These are phyloP conservation scores for Ligdia adustata DNA, from an alignment of 2,888 invertebrate species.

Conservation along the genomic window DNA sequence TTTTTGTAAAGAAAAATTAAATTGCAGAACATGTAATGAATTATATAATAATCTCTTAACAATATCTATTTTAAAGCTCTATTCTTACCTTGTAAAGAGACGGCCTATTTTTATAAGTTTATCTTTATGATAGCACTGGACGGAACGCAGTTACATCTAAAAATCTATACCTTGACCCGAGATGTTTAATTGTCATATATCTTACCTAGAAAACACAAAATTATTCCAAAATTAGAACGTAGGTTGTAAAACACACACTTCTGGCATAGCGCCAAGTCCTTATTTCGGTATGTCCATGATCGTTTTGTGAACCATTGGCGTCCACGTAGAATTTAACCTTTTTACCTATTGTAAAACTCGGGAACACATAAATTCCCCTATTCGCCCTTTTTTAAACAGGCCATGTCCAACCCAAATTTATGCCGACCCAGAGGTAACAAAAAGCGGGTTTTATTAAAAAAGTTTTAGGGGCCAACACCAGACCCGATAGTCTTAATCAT, in stretches of 20 bases:
- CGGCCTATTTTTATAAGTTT: no score
- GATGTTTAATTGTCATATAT: no score
- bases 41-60: no score
- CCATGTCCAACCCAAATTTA: constrained; percentile 66
- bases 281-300: not conserved
- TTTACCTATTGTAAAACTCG: constrained; percentile 22
- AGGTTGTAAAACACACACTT: not conserved
- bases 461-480: constrained; percentile 51
- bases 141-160: no score
- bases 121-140: no score
- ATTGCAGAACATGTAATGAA: no score
- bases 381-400: constrained; percentile 60
- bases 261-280: constrained; percentile 3
- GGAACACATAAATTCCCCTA: constrained; percentile 53
- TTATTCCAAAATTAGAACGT: not conserved
- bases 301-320: constrained; percentile 9
- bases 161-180: no score
- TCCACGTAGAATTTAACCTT: constrained; percentile 25
- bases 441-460: constrained; percentile 75
- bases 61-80: no score
- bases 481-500: constrained; percentile 21
- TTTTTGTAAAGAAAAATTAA: no score
- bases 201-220: not conserved
- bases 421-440: constrained; percentile 48
- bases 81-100: no score